A percentile compares a stretch with the other conserved stretches of the same genome.
phyloP scores from a whole-genome alignment of 2,797 vertebrate species.

The Molothrus ater region DNA sequence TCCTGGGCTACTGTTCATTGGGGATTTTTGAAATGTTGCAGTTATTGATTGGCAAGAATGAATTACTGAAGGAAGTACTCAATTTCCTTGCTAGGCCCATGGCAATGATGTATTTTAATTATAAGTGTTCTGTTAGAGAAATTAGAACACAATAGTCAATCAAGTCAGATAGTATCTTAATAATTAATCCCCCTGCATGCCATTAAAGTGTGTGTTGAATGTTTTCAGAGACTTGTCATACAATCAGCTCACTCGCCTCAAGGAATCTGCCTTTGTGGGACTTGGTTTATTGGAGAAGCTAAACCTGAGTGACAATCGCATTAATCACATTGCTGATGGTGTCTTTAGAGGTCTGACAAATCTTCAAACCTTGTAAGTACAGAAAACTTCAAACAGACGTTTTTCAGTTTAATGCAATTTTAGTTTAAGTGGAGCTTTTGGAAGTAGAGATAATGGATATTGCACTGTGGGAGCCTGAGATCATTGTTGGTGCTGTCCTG shows the following conservation, averaged over 20 bases:
- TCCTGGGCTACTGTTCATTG: conserved; percentile 53
- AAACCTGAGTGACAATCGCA: conserved; percentile 91
- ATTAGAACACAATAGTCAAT: background rate
- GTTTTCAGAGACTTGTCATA: conserved; percentile 89
- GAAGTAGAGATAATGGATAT: background rate
- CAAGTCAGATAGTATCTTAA: background rate
- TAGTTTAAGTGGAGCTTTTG: background rate
- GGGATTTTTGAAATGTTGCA: conserved; percentile 3
- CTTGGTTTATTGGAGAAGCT: conserved; percentile 88
- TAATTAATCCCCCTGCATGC: background rate
- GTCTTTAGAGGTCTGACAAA: conserved; percentile 89
- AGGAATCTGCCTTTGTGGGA: conserved; percentile 90
- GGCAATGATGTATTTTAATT: background rate
- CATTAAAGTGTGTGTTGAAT: background rate
- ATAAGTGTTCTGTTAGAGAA: background rate
- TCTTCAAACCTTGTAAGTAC: conserved; percentile 89
- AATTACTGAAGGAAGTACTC: background rate
- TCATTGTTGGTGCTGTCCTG: background rate
- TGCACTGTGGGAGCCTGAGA: background rate
- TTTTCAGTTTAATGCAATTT: background rate
- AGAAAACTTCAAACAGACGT: background rate
- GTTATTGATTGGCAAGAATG: background rate
- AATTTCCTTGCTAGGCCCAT: background rate
- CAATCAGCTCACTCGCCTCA: conserved; percentile 92
- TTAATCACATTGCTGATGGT: conserved; percentile 92